Evolutionary conservation across 2,888 invertebrate species (phyloP), one percentile per base, ranked within the genome.

Genomic region (Drosophila algonquin): DNA sequence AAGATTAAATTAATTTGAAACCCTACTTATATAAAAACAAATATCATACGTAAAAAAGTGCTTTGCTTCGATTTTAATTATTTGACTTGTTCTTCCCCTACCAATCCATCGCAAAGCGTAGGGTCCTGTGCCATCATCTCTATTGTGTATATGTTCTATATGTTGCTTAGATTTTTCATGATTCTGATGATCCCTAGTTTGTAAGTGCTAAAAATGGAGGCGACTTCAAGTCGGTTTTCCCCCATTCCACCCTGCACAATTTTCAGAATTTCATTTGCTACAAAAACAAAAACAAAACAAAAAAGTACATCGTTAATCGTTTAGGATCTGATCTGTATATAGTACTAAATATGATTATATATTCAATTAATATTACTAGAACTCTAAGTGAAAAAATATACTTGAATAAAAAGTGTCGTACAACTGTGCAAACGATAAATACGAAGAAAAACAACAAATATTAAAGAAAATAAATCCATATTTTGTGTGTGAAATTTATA

Each of bases 401-500:
- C 16, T 32, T 27, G 5, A 24, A 65, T 53, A 52, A 47, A 63
- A 69, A 53, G 21, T 55, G 67, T 64, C 51, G 54, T 48, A 53
- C 45, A 51, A 48, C 63, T 69, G 60, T 73, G 60, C 65, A 61
- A 51, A 60, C 51, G 64, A 56, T 32, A 77, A 61, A 63, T 53
- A 53, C 27, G 18, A 60, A 58, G 35, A 62, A 48, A 46, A 47
- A 62, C 45, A 56, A 72, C 32, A 46, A 30, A 58, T 45, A 50
- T 73, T 53, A 58, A 61, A 74, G 57, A 40, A 73, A 58, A 76
- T 69, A 63, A 75, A 70, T 54, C 63, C 77, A 87, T 87, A 87
- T 83, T 83, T 83, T 87, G 77, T 79, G 87, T 81, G 77, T 73
- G 74, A 69, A 55, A 70, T 76, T 81, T 80, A 76, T 81, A 56